Percentiles rank a stretch among this genome's conserved stretches.
These are phyloP conservation scores for Lasioglossum albipes DNA, from an alignment of 1,140 invertebrate species.

Conservation along the genomic window DNA sequence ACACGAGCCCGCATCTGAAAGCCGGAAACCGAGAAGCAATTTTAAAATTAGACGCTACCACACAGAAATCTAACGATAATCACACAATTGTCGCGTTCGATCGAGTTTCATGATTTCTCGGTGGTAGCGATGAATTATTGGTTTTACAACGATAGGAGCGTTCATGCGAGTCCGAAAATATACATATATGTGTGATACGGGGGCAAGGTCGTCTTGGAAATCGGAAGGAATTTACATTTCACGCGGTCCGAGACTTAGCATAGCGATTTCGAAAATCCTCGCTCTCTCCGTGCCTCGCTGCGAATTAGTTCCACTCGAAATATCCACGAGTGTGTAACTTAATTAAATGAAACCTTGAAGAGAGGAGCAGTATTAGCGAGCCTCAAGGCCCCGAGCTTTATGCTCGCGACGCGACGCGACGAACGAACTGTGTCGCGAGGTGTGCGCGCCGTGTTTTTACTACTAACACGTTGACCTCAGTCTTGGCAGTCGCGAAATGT, in stretches of 20 bases:
- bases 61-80: background rate
- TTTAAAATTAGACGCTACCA: background rate
- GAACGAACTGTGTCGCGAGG: too few relatives aligned
- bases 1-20: background rate
- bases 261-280: background rate
- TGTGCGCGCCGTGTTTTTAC: too few relatives aligned
- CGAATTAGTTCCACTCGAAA: background rate
- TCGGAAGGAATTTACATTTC: conserved; percentile 1
- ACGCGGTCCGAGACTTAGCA: too few relatives aligned
- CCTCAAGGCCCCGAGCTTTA: too few relatives aligned
- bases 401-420: too few relatives aligned
- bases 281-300: background rate
- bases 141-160: background rate
- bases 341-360: too few relatives aligned
- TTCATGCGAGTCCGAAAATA: conserved; percentile 30
- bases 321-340: background rate
- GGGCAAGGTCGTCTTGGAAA: conserved; percentile 40
- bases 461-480: too few relatives aligned
- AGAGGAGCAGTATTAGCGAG: too few relatives aligned
- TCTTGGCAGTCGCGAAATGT: too few relatives aligned
- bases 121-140: too few relatives aligned
- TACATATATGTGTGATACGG: conserved; percentile 22
- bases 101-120: background rate
- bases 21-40: background rate
- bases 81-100: too few relatives aligned